Conservation (phyloP, 64 coral and sea anemone genomes). For the Pachyseris speciosa region DNA sequence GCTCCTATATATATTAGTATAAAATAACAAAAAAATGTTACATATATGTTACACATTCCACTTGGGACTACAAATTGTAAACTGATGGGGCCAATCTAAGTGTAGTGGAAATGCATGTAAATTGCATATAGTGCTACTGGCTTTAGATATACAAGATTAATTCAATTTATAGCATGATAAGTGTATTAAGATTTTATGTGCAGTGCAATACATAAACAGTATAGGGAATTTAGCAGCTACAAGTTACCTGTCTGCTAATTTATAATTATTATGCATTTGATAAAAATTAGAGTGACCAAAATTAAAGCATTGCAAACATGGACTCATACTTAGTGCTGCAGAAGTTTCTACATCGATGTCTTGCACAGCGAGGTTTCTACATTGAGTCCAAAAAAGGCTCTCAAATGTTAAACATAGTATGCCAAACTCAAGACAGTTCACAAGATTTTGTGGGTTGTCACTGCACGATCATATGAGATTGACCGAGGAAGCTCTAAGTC, state of each 20-base stretch:
- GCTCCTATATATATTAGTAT: too few relatives aligned
- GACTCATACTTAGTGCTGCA: conserved; percentile 12
- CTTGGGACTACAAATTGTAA: too few relatives aligned
- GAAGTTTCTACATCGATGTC: conserved; percentile 27
- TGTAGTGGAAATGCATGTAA: too few relatives aligned
- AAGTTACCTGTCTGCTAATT: conserved; percentile 35
- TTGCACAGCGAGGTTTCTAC: conserved; percentile 42
- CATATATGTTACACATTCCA: too few relatives aligned
- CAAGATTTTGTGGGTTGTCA: conserved; percentile 24
- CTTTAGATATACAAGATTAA: too few relatives aligned
- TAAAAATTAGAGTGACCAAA: conserved; percentile 32
- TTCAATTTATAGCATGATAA: too few relatives aligned
- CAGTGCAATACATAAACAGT: conserved; percentile 35
- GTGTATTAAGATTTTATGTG: conserved; percentile 44
- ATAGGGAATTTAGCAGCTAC: conserved; percentile 51
- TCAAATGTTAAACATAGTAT: background rate
- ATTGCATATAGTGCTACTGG: too few relatives aligned
- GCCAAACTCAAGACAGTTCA: conserved; percentile 24
- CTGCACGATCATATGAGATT: background rate
- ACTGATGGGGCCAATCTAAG: too few relatives aligned
- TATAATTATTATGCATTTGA: conserved; percentile 31
- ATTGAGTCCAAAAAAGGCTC: conserved; percentile 29
- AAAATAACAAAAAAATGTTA: too few relatives aligned
- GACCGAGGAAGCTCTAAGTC: too few relatives aligned
- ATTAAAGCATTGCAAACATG: conserved; percentile 15